A percentile compares a stretch with the other conserved stretches of the same genome.
phyloP scores from a whole-genome alignment of 1,140 invertebrate species.

The Pteromalus puparum region DNA sequence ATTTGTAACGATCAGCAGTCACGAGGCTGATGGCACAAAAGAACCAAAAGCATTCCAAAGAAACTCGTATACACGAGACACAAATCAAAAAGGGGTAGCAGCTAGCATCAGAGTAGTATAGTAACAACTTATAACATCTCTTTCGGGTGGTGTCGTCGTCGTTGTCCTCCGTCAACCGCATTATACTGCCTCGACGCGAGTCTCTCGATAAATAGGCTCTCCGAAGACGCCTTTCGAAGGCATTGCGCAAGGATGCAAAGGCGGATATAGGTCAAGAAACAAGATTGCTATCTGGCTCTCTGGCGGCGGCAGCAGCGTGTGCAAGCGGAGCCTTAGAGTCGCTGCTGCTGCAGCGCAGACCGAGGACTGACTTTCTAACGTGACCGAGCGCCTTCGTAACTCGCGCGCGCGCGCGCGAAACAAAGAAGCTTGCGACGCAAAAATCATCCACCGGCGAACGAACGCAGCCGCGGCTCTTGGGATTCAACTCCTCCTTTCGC shows the following conservation, averaged over 20 bases:
- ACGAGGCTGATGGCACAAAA: too few species aligned
- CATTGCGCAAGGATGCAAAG: constrained; percentile 69
- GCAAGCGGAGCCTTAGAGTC: constrained; percentile 33
- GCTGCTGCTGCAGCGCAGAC: constrained; percentile 23
- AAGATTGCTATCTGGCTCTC: constrained; percentile 68
- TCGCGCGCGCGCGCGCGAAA: constrained; percentile 55
- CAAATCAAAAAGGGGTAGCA: too few species aligned
- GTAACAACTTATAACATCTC: too few species aligned
- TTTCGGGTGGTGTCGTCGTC: neutral
- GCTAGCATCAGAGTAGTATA: too few species aligned
- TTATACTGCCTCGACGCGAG: too few species aligned
- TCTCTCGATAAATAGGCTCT: constrained; percentile 53
- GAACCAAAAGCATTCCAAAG: too few species aligned
- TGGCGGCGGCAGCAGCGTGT: constrained; percentile 17
- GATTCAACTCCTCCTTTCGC: constrained; percentile 29
- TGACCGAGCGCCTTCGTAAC: constrained; percentile 67
- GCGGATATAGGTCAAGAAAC: constrained; percentile 72
- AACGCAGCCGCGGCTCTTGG: constrained; percentile 1
- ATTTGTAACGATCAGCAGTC: too few species aligned
- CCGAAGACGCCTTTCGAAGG: constrained; percentile 67
- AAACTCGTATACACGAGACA: too few species aligned
- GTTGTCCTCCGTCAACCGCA: too few species aligned
- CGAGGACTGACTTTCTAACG: constrained; percentile 67
- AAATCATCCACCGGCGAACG: constrained; percentile 41
- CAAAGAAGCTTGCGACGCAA: constrained; percentile 56